Evolutionary conservation across 1,140 invertebrate species (phyloP).

Genomic region (Tetramorium simillimum): DNA sequence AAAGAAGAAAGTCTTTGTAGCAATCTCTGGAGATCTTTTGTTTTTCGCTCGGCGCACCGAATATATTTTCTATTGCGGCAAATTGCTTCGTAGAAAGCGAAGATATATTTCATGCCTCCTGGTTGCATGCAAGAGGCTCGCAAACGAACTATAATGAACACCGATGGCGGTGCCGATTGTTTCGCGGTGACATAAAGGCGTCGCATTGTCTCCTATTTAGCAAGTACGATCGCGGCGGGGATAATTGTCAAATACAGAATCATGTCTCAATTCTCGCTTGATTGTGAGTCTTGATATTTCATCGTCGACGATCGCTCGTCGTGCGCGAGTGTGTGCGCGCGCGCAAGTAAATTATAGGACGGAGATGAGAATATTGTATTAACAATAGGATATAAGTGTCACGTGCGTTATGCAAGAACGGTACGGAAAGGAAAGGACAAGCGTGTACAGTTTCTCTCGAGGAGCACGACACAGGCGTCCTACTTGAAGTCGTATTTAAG

Average conservation of each 20-base stretch:
- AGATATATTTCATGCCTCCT: constrained; percentile 5
- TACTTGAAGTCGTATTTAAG: background rate
- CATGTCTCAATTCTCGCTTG: constrained; percentile 28
- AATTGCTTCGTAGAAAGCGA: constrained; percentile 51
- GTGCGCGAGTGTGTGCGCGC: background rate
- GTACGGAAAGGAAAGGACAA: background rate
- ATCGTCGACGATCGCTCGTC: background rate
- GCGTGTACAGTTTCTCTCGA: constrained; percentile 19
- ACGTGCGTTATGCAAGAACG: constrained; percentile 33
- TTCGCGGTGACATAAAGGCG: constrained; percentile 34
- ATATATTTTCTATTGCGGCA: constrained; percentile 12
- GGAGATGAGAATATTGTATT: constrained; percentile 46
- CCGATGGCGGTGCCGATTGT: constrained; percentile 28
- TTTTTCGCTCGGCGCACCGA: background rate
- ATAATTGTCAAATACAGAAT: constrained; percentile 47
- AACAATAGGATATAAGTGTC: constrained; percentile 47
- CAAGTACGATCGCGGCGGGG: constrained; percentile 1
- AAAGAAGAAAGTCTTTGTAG: background rate
- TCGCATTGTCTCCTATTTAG: constrained; percentile 47
- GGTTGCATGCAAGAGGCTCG: background rate
- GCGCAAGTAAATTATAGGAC: constrained; percentile 30
- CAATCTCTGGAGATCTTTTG: too few relatives aligned
- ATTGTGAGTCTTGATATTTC: constrained; percentile 6
- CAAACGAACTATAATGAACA: constrained; percentile 27
- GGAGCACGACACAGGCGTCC: background rate